phyloP scores from a whole-genome alignment of 2,113 vertebrate species.

The Heliornis fulica region DNA sequence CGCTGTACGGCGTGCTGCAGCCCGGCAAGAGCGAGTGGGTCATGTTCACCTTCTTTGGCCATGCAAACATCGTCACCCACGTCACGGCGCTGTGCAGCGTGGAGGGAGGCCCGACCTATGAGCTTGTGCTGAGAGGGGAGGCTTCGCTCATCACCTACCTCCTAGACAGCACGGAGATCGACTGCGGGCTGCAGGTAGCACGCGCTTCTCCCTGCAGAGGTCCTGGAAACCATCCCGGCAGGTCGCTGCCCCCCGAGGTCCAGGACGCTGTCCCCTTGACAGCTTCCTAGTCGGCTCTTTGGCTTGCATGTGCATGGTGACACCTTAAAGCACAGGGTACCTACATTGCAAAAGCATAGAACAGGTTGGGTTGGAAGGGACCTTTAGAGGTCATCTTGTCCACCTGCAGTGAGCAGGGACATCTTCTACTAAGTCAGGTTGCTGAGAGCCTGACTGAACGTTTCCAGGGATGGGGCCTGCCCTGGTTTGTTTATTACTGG shows the following conservation, averaged over 20 bases:
- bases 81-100: conserved; percentile 79
- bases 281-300: background rate
- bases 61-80: conserved; percentile 55
- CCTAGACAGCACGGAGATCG: conserved; percentile 70
- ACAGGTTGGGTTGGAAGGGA: no score
- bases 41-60: conserved; percentile 82
- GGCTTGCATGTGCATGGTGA: background rate
- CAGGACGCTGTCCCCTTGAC: background rate
- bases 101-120: conserved; percentile 83
- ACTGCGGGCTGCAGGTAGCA: conserved; percentile 82
- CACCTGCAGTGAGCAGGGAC: no score
- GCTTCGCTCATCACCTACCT: conserved; percentile 78
- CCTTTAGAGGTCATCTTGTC: no score
- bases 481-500: background rate
- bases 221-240: background rate
- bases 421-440: no score
- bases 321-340: no score
- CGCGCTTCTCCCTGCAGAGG: background rate
- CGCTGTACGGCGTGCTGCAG: conserved; percentile 72
- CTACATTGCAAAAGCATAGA: no score
- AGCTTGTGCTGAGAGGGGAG: conserved; percentile 79
- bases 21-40: conserved; percentile 77
- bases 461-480: no score
- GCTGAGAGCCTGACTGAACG: no score
- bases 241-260: background rate